Evolutionary conservation across 2,113 vertebrate genomes (phyloP), one percentile per base, ranked within the genome.

Genomic region (Actinemys pallida): DNA sequence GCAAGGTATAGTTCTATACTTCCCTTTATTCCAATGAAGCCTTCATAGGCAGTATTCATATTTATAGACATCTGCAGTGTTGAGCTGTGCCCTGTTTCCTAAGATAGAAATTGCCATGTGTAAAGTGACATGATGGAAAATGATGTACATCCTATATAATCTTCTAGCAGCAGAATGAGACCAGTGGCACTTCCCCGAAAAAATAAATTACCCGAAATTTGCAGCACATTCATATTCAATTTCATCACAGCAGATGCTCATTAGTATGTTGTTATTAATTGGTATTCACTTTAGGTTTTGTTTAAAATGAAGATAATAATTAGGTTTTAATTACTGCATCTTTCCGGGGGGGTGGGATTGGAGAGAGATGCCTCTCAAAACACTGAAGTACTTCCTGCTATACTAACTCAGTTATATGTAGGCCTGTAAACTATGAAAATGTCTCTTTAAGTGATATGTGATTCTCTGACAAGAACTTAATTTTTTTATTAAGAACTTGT

Each of bases 241-340:
- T 99, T 99, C 98, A 98, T 99, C 98, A 98, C 98, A 98, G 98
- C 98, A 99, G 98, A 99, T 99, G 98, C 98, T 99, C 98, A 99
- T 99, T 99, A 98, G 98, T 98, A 98, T 99, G 98, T 99, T 99
- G 98, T 99, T 98, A 98, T 98, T 98, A 98, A 99, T 98, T 98
- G 98, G 98, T 98, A 98, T 98, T 99, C 98, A 98, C 98, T 98
- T 99, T 98, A 99, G 98, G 98, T 98, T 99, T 98, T 98, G 98
- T 99, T 98, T 99, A 98, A 99, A 99, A 99, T 98, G 98, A 98
- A 98, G 98, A 98, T 98, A 99, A 99, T 98, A 99, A 98, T 99
- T 99, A 98, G 98, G 98, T 99, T 99, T 98, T 99, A 99, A 99
- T 99, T 98, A 98, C 98, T 98, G 98, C 98, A 97, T 98, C 98